Conservation (phyloP, 2,888 invertebrate species). For the Poecilobothrus nobilitatus region DNA sequence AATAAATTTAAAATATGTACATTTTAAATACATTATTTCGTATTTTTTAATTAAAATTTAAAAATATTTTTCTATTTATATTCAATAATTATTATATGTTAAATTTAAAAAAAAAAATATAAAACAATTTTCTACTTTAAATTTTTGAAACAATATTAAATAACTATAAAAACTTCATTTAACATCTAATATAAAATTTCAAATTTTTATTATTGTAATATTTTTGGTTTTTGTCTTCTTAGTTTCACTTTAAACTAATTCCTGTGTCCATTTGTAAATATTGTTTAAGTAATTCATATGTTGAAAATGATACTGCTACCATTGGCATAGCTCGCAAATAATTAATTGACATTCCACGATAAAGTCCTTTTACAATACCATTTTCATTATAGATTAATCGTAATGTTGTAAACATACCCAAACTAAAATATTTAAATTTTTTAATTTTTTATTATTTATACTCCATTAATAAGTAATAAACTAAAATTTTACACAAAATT, state of each 20-base stretch:
- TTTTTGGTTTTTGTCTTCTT: background rate
- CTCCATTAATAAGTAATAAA: slow-evolving; percentile 5
- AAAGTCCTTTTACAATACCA: slow-evolving; percentile 70
- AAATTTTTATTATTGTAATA: background rate
- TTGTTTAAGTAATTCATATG: slow-evolving; percentile 80
- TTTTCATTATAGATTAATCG: slow-evolving; percentile 69
- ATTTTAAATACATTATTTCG: too few species aligned
- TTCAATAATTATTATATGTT: too few species aligned
- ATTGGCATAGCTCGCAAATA: slow-evolving; percentile 88
- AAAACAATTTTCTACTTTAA: too few species aligned
- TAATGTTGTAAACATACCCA: slow-evolving; percentile 64
- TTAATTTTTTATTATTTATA: background rate
- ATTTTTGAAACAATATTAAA: too few species aligned
- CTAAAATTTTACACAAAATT: too few species aligned
- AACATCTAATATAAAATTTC: background rate
- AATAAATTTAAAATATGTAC: too few species aligned
- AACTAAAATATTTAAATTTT: slow-evolving; percentile 42
- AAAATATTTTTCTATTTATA: too few species aligned
- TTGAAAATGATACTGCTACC: slow-evolving; percentile 83
- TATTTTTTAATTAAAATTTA: too few species aligned
- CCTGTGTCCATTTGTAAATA: slow-evolving; percentile 69
- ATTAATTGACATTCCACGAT: slow-evolving; percentile 87
- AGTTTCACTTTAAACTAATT: slow-evolving; percentile 48
- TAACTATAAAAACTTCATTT: background rate
- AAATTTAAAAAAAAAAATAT: too few species aligned